Evolutionary conservation across 1,140 invertebrate genomes (phyloP).

Genomic region (Argopecten irradians): DNA sequence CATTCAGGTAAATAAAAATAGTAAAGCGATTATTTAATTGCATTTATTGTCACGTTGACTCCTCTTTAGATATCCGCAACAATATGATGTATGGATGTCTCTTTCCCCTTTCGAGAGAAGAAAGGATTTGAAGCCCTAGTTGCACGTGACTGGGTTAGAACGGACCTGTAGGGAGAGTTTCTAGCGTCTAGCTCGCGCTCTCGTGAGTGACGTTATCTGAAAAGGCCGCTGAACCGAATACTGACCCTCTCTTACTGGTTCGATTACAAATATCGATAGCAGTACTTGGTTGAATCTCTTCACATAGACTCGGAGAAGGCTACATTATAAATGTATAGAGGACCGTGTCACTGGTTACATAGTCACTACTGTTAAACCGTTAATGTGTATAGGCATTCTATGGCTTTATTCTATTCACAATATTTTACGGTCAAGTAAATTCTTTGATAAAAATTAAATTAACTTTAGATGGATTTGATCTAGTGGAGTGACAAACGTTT

Average conservation of each 20-base stretch:
- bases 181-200: neutral
- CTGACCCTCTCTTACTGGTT: neutral
- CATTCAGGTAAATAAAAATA: neutral
- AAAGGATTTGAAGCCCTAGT: neutral
- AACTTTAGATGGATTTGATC: neutral
- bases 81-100: neutral
- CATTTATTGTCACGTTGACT: neutral
- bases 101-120: neutral
- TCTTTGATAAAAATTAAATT: slow-evolving; percentile 19
- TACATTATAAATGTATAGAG: neutral
- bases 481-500: neutral
- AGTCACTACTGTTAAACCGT: neutral
- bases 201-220: neutral
- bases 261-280: neutral
- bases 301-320: neutral
- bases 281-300: neutral
- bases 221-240: neutral
- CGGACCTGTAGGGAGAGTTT: neutral
- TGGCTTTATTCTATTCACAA: neutral
- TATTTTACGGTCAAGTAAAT: slow-evolving; percentile 23
- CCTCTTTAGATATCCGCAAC: neutral
- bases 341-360: neutral
- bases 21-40: neutral
- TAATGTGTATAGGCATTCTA: neutral
- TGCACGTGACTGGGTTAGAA: neutral